These are phyloP conservation scores for Fringilla coelebs DNA, from an alignment of 2,797 vertebrate genomes.

Conservation along the genomic window DNA sequence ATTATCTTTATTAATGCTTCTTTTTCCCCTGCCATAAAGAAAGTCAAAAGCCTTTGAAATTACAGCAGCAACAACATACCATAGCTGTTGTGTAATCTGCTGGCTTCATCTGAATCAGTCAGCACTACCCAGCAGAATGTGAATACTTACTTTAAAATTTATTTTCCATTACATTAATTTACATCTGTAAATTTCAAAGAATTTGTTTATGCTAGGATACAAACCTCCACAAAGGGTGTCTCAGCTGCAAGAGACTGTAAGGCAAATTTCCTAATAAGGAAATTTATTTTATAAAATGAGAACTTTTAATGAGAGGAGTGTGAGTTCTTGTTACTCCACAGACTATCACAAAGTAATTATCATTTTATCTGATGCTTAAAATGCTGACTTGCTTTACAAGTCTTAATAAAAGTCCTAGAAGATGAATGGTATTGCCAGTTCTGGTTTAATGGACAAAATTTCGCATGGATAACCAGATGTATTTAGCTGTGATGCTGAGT, in stretches of 20 bases:
- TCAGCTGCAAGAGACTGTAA: background rate
- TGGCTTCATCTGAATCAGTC: slow-evolving; percentile 67
- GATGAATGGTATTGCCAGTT: background rate
- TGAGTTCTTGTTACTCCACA: background rate
- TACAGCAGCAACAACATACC: slow-evolving; percentile 65
- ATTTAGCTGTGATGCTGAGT: background rate
- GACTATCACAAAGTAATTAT: background rate
- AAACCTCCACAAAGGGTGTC: background rate
- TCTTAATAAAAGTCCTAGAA: background rate
- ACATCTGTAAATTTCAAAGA: background rate
- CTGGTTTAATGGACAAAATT: background rate
- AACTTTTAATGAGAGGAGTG: background rate
- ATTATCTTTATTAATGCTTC: slow-evolving; percentile 57
- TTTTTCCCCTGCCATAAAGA: slow-evolving; percentile 26
- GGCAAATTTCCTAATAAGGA: background rate
- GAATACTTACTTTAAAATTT: slow-evolving; percentile 26
- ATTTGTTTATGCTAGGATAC: background rate
- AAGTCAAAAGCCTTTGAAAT: slow-evolving; percentile 65
- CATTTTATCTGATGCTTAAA: slow-evolving; percentile 24
- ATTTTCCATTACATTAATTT: background rate
- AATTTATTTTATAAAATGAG: background rate
- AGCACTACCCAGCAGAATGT: slow-evolving; percentile 59
- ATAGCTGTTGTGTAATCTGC: slow-evolving; percentile 63
- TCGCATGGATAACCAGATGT: background rate
- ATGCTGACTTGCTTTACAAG: slow-evolving; percentile 29